Evolutionary conservation across 1,140 invertebrate species (phyloP), one percentile per base, ranked within the genome.

Genomic region (Pollicipes pollicipes): DNA sequence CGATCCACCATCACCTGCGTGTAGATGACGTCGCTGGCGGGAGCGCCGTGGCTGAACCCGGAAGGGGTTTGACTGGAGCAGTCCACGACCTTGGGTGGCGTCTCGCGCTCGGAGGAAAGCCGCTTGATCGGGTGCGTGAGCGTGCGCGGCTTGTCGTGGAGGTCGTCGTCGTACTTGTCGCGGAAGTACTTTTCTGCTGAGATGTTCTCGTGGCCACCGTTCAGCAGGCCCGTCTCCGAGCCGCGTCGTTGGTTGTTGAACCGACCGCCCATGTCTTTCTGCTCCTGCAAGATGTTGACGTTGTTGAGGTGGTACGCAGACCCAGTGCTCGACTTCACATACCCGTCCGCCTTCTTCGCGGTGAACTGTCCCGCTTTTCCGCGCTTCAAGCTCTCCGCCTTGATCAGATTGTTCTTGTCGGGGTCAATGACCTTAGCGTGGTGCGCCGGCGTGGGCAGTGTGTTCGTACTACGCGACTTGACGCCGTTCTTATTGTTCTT

Each of bases 341-440:
- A 21, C 13, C 24, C 45, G 2, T 21, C 45, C 21, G 24, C 45
- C 17, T 58, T 58, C 45, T 58, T 58, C 8, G 10, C 27, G 27
- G 64, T 4, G 64, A 66, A 66, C 64, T 66, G 64, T 21, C 28
- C 28, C 1, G 8, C 28, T 10, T 66, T 66, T 21, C 28, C 28
- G 2, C 28, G 64, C 64, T 66, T 66, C 64, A 27, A 21, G 28
- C 28, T 66, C 28, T 66, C 64, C 64, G 64, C 64, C 64, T 66
- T 66, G 64, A 66, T 66, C 8, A 66, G n/a, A n/a, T 66, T 66
- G 28, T 66, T 66, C 64, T 66, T 66, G 8, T 66, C 64, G 13
- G 45, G 2, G 45, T 58, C 45, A 21, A 58, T 21, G 2, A 58
- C 17, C 45, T 58, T 58, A 10, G 6, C 45, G 2, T 58, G 13